Conservation (phyloP, 2,113 vertebrate genomes). For the Mobula hypostoma region DNA sequence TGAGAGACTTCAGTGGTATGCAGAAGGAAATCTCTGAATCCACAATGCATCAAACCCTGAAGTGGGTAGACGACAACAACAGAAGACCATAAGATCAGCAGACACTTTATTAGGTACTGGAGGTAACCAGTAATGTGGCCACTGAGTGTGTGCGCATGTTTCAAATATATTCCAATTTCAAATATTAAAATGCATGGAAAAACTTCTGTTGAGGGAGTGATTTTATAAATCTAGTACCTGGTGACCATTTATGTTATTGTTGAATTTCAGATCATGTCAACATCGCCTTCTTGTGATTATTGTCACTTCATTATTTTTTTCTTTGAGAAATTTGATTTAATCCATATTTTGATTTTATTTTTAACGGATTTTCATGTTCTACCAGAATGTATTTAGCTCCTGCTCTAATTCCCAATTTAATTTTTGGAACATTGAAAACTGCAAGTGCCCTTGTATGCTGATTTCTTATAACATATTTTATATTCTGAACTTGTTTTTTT, state of each 20-base stretch:
- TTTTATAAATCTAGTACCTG: background rate
- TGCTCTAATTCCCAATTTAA: background rate
- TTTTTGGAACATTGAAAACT: too few relatives aligned
- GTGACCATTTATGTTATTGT: background rate
- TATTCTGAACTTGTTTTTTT: background rate
- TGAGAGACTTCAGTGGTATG: too few relatives aligned
- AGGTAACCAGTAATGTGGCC: too few relatives aligned
- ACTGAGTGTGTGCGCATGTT: background rate
- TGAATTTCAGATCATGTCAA: background rate
- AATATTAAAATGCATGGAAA: background rate
- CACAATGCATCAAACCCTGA: too few relatives aligned
- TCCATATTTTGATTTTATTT: background rate
- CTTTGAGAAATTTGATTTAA: background rate
- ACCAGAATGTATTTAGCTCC: background rate
- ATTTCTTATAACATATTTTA: background rate
- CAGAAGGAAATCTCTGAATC: too few relatives aligned
- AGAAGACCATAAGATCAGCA: too few relatives aligned
- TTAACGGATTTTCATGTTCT: background rate
- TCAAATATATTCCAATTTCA: background rate
- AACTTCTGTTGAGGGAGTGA: background rate
- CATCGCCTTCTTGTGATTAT: background rate
- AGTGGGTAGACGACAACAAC: too few relatives aligned
- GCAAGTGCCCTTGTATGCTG: background rate
- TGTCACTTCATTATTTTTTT: background rate
- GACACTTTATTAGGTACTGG: too few relatives aligned